Base-by-base conservation (phyloP, 2,888 invertebrate genomes). In the Tenthredo distinguenda region DNA sequence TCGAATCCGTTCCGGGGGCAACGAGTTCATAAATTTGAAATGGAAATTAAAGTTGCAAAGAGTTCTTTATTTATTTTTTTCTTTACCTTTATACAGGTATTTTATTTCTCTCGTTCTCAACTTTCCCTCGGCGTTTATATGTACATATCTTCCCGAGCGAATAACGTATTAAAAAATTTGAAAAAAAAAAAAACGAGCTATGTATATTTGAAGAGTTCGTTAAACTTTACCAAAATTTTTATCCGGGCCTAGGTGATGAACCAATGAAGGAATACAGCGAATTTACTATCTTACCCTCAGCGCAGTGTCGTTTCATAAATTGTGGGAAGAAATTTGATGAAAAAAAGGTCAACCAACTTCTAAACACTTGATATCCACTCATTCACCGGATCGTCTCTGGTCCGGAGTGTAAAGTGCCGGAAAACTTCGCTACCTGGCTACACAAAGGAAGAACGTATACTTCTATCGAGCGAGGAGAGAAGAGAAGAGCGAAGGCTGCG, bases 261-360 rank as follows among this genome's bases (percentile, higher is more conserved):
- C 1, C 6, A 68, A 10, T 68, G 1, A 26, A 68, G 10, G 18
- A 10, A 10, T 12, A 43, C 10, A 43, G 2, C 43, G 43, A 43
- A 10, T 43, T 43, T 43, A 43, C 12, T 43, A 43, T 43, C 43
- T 10, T 43, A 43, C 37, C 37, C 37, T 5, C 37, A 37, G 37
- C 5, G 7, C 7, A 26, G 12, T 31, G 15, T 31, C 12, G 21
- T 68, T 31, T 26, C 2, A 15, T 15, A 31, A 4, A n/a, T 7
- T 34, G 68, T 68, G 21, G 34, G 4, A 55, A n/a, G n/a, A 21
- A 62, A 62, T 62, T 0, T 9, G 21, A 62, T 62, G 7, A 62
- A 26, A 62, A 62, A 47, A 71, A 71, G 71, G 71, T 71, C 37
- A 71, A 71, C 71, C 34, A 71, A 71, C 37, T 40, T 37, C 37